phyloP scores from a whole-genome alignment of 2,888 invertebrate genomes.

The Lepidocyrtinus sp. region DNA sequence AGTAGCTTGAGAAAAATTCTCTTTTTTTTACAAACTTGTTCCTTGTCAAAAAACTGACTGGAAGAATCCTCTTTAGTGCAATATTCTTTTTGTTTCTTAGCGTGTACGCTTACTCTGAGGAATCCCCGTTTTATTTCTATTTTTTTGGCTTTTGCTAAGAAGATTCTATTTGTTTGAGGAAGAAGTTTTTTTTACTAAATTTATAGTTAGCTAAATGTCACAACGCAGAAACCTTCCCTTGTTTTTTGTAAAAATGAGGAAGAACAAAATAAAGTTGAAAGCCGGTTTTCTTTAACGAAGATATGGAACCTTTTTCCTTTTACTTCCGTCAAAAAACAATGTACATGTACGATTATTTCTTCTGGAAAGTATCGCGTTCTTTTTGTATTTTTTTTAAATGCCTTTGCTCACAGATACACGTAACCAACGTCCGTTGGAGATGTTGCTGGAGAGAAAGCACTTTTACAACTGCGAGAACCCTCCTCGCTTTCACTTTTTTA shows the following conservation, averaged over 20 bases:
- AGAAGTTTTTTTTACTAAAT: slow-evolving; percentile 31
- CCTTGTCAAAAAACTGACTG: slow-evolving; percentile 48
- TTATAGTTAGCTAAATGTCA: slow-evolving; percentile 53
- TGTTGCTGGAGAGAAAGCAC: slow-evolving; percentile 50
- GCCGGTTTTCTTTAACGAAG: slow-evolving; percentile 14
- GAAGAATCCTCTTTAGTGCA: slow-evolving; percentile 52
- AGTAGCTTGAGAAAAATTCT: slow-evolving; percentile 9
- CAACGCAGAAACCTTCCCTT: slow-evolving; percentile 43
- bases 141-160: slow-evolving; percentile 8
- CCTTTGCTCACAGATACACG: no score
- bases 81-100: slow-evolving; percentile 23
- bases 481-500: slow-evolving; percentile 55
- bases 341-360: not conserved
- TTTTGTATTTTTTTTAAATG: no score
- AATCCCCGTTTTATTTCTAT: not conserved
- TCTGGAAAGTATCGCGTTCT: not conserved
- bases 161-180: not conserved
- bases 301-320: slow-evolving; percentile 4
- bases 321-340: not conserved
- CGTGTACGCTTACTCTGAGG: not conserved
- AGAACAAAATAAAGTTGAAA: slow-evolving; percentile 35
- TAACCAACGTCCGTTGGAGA: no score
- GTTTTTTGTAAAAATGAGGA: slow-evolving; percentile 37
- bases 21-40: slow-evolving; percentile 39
- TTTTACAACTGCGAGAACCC: slow-evolving; percentile 43